A percentile compares a stretch with the other conserved stretches of the same genome.
phyloP scores from a whole-genome alignment of 1,140 invertebrate genomes.

The Paraescarpia echinospica region DNA sequence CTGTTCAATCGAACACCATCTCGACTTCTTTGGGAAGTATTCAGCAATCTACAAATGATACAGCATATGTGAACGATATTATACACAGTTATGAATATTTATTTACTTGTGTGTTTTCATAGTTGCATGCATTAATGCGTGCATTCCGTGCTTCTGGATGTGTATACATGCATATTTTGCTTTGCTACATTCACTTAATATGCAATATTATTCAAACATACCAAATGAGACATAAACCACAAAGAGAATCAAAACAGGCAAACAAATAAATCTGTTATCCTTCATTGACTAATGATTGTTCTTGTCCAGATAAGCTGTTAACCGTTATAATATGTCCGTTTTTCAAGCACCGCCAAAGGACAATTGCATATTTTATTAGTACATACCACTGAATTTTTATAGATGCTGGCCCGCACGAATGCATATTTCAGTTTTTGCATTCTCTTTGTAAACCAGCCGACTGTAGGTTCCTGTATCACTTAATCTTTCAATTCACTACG shows the following conservation, averaged over 20 bases:
- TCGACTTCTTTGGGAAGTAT: too few species aligned
- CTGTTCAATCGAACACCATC: too few species aligned
- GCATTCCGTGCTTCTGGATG: too few species aligned
- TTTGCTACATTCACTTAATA: not conserved
- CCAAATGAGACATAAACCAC: not conserved
- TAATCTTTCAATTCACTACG: not conserved
- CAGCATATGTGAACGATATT: not conserved
- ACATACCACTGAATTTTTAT: not conserved
- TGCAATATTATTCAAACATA: not conserved
- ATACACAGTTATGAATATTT: not conserved
- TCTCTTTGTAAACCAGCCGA: not conserved
- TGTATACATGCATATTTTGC: not conserved
- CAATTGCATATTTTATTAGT: not conserved
- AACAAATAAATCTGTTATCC: not conserved
- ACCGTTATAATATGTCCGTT: not conserved
- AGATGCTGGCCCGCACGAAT: not conserved
- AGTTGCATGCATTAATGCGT: too few species aligned
- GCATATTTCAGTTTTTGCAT: not conserved
- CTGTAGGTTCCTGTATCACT: not conserved
- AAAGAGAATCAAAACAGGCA: not conserved
- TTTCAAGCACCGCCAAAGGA: not conserved
- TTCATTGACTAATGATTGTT: not conserved
- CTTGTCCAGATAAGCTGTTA: not conserved
- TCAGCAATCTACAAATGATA: too few species aligned
- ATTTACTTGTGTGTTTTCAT: not conserved